A percentile compares a stretch with the other conserved stretches of the same genome.
Conservation (phyloP, 1,140 invertebrate genomes). For the Drosophila guanche region DNA sequence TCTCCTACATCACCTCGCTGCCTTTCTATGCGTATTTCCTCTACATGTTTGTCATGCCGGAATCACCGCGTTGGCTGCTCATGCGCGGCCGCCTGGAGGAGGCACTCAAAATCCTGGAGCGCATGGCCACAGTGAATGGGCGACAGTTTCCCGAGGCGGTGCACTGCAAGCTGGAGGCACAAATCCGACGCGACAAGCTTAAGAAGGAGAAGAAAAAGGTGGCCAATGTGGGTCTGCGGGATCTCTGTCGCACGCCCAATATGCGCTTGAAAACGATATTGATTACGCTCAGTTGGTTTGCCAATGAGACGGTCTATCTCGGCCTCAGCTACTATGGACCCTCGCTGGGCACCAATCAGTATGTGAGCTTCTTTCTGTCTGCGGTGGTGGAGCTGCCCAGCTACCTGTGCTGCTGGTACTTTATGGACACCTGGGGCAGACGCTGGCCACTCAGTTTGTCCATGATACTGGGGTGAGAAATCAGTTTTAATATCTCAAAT, state of each 20-base stretch:
- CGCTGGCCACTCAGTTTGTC: conserved; percentile 92
- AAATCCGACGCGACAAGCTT: conserved; percentile 83
- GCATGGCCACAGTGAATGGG: conserved; percentile 90
- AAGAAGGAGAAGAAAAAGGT: conserved; percentile 86
- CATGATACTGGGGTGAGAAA: conserved; percentile 89
- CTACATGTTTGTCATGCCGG: conserved; percentile 93
- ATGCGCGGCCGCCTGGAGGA: conserved; percentile 91
- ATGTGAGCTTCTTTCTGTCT: conserved; percentile 93
- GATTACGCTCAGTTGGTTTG: conserved; percentile 89
- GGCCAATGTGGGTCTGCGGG: conserved; percentile 87
- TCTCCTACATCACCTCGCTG: conserved; percentile 91
- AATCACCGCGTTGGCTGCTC: conserved; percentile 93
- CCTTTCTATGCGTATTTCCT: conserved; percentile 93
- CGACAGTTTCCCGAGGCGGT: conserved; percentile 90
- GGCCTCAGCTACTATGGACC: conserved; percentile 92
- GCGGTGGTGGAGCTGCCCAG: conserved; percentile 93
- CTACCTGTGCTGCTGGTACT: conserved; percentile 91
- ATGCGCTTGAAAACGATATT: conserved; percentile 90
- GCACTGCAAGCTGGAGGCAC: conserved; percentile 88
- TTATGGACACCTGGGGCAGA: conserved; percentile 93
- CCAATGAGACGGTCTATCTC: conserved; percentile 92
- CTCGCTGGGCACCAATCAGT: conserved; percentile 91
- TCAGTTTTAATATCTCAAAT: too few species aligned
- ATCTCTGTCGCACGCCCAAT: conserved; percentile 91
- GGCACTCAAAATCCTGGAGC: conserved; percentile 90